A percentile compares a stretch with the other conserved stretches of the same genome.
These are phyloP conservation scores for Kradibia gibbosae DNA, from an alignment of 1,140 invertebrate species.

Conservation along the genomic window DNA sequence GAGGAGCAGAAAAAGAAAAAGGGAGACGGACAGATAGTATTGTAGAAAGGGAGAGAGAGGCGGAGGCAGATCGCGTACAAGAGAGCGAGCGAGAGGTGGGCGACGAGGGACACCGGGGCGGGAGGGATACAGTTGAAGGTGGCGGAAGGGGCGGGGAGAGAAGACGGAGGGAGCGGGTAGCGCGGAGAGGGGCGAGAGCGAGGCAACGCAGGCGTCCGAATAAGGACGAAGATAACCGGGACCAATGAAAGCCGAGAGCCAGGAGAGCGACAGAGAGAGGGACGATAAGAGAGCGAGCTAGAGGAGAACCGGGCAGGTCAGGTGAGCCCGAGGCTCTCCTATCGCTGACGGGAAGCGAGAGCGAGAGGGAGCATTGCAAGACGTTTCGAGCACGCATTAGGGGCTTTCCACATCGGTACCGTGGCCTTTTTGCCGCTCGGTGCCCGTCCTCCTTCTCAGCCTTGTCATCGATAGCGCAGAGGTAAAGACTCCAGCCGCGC, in stretches of 20 bases:
- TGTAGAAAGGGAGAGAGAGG: slow-evolving; percentile 6
- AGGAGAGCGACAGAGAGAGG: slow-evolving; percentile 16
- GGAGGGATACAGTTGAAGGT: neutral
- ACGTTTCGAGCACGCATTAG: slow-evolving; percentile 11
- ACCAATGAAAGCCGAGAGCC: slow-evolving; percentile 26
- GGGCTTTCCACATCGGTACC: slow-evolving; percentile 15
- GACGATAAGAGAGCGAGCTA: slow-evolving; percentile 30
- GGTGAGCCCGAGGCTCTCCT: slow-evolving; percentile 29
- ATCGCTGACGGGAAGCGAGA: slow-evolving; percentile 15
- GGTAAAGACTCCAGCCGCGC: neutral
- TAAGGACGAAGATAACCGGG: slow-evolving; percentile 45
- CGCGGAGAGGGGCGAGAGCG: neutral
- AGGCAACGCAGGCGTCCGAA: slow-evolving; percentile 29
- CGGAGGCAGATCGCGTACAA: slow-evolving; percentile 6
- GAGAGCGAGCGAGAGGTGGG: slow-evolving; percentile 21
- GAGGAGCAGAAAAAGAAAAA: neutral
- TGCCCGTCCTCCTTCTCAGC: neutral
- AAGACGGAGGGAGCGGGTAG: neutral
- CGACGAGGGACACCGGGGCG: no score
- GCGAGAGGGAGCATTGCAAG: neutral
- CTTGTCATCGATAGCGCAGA: neutral
- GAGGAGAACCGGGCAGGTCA: slow-evolving; percentile 42
- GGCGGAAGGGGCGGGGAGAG: neutral
- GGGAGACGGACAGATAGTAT: slow-evolving; percentile 10
- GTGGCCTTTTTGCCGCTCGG: neutral